A percentile compares a stretch with the other conserved stretches of the same genome.
Evolutionary conservation across 2,797 vertebrate species (phyloP).

Genomic region (Hydrophis major): DNA sequence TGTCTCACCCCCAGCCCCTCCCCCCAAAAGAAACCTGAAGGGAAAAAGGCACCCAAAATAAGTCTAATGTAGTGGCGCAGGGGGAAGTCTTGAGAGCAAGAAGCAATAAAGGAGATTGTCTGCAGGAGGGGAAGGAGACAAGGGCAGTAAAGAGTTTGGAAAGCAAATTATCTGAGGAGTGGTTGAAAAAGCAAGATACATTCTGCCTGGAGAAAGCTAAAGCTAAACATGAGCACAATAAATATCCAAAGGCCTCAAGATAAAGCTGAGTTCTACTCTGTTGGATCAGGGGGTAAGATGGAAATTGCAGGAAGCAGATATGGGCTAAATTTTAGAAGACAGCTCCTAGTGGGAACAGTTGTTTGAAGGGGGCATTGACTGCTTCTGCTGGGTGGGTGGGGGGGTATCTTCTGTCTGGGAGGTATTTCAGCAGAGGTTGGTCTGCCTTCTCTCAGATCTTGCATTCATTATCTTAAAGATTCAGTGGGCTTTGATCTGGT

Average conservation of each 20-base stretch:
- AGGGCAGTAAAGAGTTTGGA: not conserved
- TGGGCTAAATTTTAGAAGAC: not conserved
- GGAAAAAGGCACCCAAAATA: not conserved
- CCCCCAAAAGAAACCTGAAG: not conserved
- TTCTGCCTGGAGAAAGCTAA: not conserved
- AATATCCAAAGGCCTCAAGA: not conserved
- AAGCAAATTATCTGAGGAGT: not conserved
- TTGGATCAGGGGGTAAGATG: not conserved
- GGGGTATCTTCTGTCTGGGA: not conserved
- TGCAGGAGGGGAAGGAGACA: not conserved
- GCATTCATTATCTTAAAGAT: not conserved
- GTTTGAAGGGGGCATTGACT: not conserved
- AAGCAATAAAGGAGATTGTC: not conserved
- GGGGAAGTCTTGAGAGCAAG: not conserved
- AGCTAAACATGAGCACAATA: not conserved
- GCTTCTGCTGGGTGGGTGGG: not conserved
- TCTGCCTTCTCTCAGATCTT: not conserved
- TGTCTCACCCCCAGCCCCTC: not conserved
- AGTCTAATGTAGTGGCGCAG: too few species aligned
- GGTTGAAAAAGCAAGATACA: not conserved
- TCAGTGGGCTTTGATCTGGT: not conserved
- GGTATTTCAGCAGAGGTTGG: not conserved
- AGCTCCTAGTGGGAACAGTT: not conserved
- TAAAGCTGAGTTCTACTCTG: not conserved
- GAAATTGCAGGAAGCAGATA: not conserved